A percentile compares a stretch with the other conserved stretches of the same genome.
phyloP scores from a whole-genome alignment of 2,888 invertebrate genomes.

The Acleris emargana region DNA sequence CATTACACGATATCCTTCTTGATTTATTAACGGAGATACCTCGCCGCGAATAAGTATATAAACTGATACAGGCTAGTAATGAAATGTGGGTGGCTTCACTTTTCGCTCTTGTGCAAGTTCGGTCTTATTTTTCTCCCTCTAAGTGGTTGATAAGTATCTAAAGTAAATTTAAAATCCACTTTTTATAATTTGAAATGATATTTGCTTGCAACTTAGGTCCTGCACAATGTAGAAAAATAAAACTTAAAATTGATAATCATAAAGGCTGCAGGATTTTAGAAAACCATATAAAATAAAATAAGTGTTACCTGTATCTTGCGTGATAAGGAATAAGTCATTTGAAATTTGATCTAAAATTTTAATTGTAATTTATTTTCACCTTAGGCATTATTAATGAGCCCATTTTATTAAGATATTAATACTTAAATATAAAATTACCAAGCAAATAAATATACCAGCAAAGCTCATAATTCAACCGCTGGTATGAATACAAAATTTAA shows the following conservation, averaged over 20 bases:
- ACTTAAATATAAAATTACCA: slow-evolving; percentile 39
- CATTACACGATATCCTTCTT: slow-evolving; percentile 79
- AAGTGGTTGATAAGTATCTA: background rate
- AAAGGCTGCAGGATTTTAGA: too few species aligned
- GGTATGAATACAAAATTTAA: slow-evolving; percentile 31
- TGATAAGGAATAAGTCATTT: slow-evolving; percentile 24
- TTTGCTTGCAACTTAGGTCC: too few species aligned
- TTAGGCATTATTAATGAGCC: slow-evolving; percentile 37
- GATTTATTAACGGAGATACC: slow-evolving; percentile 76
- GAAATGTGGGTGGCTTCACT: slow-evolving; percentile 58
- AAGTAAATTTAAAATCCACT: background rate
- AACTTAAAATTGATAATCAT: too few species aligned
- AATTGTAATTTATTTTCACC: slow-evolving; percentile 24
- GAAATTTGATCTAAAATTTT: slow-evolving; percentile 32
- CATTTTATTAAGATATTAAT: slow-evolving; percentile 38
- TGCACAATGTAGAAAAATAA: too few species aligned
- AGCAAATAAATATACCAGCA: slow-evolving; percentile 38
- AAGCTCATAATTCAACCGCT: slow-evolving; percentile 26
- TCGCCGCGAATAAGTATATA: slow-evolving; percentile 63
- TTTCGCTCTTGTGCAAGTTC: background rate
- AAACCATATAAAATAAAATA: too few species aligned
- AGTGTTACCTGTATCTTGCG: background rate
- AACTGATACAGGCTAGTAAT: slow-evolving; percentile 57
- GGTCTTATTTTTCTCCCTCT: background rate
- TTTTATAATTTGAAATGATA: too few species aligned